Evolutionary conservation across 2,888 invertebrate genomes (phyloP), one percentile per base, ranked within the genome.

Genomic region (Dolichopus griseipennis): DNA sequence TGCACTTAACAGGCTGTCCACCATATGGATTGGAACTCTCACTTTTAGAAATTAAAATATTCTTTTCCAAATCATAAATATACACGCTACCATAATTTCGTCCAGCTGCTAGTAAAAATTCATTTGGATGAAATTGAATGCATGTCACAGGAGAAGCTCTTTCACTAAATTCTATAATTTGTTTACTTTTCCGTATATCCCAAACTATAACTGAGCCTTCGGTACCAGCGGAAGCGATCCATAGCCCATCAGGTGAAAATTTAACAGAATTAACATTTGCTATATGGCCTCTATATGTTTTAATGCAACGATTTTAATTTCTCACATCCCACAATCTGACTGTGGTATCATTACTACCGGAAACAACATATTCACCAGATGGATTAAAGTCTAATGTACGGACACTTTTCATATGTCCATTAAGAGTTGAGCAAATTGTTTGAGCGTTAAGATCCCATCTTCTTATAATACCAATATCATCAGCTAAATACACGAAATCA

Each of bases 161-260:
- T 70, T 93, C 91, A 61, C 86, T 83, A 79, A 97, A 93, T 79
- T 97, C 95, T 79, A 90, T 90, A 63, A 97, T 83, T 72, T 94
- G 89, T 81, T 92, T 90, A 64, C 96, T 96, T 71, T 92, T 90
- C 72, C 95, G 86, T 68, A 97, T 87, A 83, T 97, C 97, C 97
- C 97, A 97, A 64, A 97, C 88, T 79, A 89, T 87, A 5, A 90
- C 85, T 67, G 86, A 81, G 70, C 87, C 91, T 83, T 98, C 97
- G 76, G 96, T 92, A 75, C 95, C 94, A 67, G 94, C 96, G 71
- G 97, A 95, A 2, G 95, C 96, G 74, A 98, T 92, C 97, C 97
- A 98, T 77, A 94, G 90, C 15, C 97, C 97, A 85, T 98, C 97
- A 8, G 98, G 98, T 79, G 96, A 97, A 79, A 97, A 98, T 81